phyloP scores from a whole-genome alignment of 1,140 invertebrate species.

The Gonatopus flavifemur region DNA sequence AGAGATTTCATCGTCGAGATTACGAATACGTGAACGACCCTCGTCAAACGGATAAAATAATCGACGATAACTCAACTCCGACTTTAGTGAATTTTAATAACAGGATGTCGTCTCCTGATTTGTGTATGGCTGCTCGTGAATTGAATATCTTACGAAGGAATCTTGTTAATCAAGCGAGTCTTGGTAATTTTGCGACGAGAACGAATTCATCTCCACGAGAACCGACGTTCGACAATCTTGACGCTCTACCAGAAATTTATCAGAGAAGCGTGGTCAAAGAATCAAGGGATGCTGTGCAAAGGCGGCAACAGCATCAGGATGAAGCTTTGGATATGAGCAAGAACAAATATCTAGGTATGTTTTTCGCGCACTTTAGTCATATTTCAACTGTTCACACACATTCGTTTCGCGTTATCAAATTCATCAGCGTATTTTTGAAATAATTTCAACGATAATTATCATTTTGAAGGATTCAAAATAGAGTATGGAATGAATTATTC shows the following conservation, averaged over 20 bases:
- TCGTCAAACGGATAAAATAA: slow-evolving; percentile 7
- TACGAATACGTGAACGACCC: slow-evolving; percentile 20
- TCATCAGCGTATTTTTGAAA: no score
- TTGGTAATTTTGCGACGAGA: slow-evolving; percentile 36
- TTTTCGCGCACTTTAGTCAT: no score
- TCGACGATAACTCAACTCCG: no score
- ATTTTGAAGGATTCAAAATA: no score
- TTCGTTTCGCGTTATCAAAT: no score
- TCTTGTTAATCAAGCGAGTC: slow-evolving; percentile 46
- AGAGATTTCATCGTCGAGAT: slow-evolving; percentile 6
- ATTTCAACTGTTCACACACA: no score
- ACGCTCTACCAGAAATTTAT: slow-evolving; percentile 18
- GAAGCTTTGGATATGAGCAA: slow-evolving; percentile 58
- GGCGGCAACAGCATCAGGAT: slow-evolving; percentile 50
- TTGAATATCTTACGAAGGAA: slow-evolving; percentile 44
- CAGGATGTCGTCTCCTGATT: slow-evolving; percentile 37
- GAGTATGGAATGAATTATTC: no score
- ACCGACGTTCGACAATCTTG: slow-evolving; percentile 28
- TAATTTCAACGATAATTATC: no score
- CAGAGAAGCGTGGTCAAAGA: slow-evolving; percentile 41
- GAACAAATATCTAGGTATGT: slow-evolving; percentile 53
- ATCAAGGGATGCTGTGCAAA: slow-evolving; percentile 27
- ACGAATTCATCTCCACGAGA: slow-evolving; percentile 41
- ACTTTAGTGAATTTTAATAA: slow-evolving; percentile 25
- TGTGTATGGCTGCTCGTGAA: slow-evolving; percentile 42